Evolutionary conservation across 2,113 vertebrate species (phyloP).

Genomic region (Brachypteracias leptosomus): DNA sequence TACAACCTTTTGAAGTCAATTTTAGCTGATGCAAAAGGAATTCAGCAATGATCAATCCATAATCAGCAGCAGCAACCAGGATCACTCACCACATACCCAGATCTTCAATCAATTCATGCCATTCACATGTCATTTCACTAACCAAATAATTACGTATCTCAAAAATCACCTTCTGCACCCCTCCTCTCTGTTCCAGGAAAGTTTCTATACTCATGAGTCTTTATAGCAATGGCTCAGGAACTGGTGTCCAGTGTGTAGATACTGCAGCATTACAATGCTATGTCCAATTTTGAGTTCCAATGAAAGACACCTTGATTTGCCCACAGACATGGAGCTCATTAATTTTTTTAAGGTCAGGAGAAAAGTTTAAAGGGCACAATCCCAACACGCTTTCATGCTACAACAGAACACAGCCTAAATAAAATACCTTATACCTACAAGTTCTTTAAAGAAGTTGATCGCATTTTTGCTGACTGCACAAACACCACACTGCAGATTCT

Average conservation of each 20-base stretch:
- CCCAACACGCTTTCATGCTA: background rate
- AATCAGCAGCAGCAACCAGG: background rate
- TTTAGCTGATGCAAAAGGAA: background rate
- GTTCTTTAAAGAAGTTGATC: background rate
- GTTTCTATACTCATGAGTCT: background rate
- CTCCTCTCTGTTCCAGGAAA: background rate
- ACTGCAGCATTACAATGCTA: background rate
- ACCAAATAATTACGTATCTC: background rate
- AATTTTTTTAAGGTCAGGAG: background rate
- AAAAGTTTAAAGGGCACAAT: background rate
- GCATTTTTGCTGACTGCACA: background rate
- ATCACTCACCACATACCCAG: background rate
- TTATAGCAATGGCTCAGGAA: background rate
- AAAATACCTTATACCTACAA: background rate
- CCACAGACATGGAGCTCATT: background rate
- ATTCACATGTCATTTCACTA: background rate
- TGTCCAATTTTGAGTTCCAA: background rate
- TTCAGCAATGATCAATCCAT: background rate
- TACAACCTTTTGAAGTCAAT: background rate
- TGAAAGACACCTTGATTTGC: background rate
- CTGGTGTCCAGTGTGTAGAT: background rate
- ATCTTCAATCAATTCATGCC: background rate
- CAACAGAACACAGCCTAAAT: background rate
- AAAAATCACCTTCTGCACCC: background rate
- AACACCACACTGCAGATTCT: background rate